phyloP scores from a whole-genome alignment of 2,888 invertebrate genomes.

The Shargacucullia verbasci region DNA sequence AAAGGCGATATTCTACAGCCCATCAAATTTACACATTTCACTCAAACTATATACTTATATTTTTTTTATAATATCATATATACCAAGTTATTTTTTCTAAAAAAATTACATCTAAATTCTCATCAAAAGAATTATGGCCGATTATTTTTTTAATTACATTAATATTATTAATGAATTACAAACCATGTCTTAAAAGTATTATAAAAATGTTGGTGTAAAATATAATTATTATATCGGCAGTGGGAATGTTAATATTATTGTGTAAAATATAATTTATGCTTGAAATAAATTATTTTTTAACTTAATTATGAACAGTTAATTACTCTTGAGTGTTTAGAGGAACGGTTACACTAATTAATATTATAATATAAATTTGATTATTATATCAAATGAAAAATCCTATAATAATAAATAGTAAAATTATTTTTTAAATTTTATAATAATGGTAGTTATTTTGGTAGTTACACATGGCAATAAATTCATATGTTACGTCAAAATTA shows the following conservation, averaged over 20 bases:
- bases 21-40: constrained; percentile 66
- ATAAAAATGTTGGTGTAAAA: constrained; percentile 32
- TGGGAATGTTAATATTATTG: constrained; percentile 24
- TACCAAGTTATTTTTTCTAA: constrained; percentile 63
- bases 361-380: too few species aligned
- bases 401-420: too few species aligned
- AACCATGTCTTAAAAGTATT: constrained; percentile 35
- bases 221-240: constrained; percentile 38
- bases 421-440: too few species aligned
- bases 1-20: constrained; percentile 76
- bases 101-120: constrained; percentile 71
- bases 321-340: constrained; percentile 22
- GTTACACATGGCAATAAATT: too few species aligned
- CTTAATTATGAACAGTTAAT: constrained; percentile 4
- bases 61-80: too few species aligned
- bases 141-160: constrained; percentile 55
- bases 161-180: constrained; percentile 35
- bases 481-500: too few species aligned
- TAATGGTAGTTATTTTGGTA: too few species aligned
- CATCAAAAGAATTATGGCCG: constrained; percentile 71
- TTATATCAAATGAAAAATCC: too few species aligned
- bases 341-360: too few species aligned
- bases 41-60: constrained; percentile 52
- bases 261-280: constrained; percentile 4
- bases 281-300: constrained; percentile 2